Percentiles rank a stretch among this genome's conserved stretches.
These are phyloP conservation scores for Macropodus opercularis DNA, from an alignment of 2,797 vertebrate genomes.

Conservation along the genomic window DNA sequence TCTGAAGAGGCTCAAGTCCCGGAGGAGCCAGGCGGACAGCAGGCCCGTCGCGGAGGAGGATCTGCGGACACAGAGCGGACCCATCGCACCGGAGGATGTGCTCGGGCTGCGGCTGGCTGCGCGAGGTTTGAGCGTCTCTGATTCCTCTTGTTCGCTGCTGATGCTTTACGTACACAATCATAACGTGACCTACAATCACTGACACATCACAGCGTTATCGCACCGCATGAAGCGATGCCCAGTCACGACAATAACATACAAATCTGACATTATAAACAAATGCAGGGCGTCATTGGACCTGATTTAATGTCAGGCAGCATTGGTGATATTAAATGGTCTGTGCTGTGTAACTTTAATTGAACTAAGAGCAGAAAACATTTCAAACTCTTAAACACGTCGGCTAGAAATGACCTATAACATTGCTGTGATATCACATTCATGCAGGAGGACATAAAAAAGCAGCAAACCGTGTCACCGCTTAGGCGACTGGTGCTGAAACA, in stretches of 20 bases:
- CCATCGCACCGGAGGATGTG: constrained; percentile 87
- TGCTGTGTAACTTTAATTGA: not conserved
- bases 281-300: not conserved
- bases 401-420: not conserved
- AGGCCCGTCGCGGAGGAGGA: constrained; percentile 86
- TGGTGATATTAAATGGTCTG: not conserved
- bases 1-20: constrained; percentile 85
- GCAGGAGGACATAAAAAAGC: not conserved
- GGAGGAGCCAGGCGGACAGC: constrained; percentile 74
- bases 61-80: constrained; percentile 79
- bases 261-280: not conserved
- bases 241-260: too few species aligned
- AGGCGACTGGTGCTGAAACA: too few species aligned
- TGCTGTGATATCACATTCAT: not conserved
- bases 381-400: not conserved
- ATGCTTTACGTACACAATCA: not conserved
- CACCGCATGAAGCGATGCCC: not conserved
- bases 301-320: not conserved
- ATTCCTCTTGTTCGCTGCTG: not conserved
- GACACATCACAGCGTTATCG: not conserved
- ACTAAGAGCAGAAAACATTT: not conserved
- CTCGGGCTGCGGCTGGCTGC: constrained; percentile 84
- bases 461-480: too few species aligned
- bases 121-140: constrained; percentile 59
- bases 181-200: too few species aligned